phyloP scores from a whole-genome alignment of 2,888 invertebrate genomes.

The Aphodius granarius region DNA sequence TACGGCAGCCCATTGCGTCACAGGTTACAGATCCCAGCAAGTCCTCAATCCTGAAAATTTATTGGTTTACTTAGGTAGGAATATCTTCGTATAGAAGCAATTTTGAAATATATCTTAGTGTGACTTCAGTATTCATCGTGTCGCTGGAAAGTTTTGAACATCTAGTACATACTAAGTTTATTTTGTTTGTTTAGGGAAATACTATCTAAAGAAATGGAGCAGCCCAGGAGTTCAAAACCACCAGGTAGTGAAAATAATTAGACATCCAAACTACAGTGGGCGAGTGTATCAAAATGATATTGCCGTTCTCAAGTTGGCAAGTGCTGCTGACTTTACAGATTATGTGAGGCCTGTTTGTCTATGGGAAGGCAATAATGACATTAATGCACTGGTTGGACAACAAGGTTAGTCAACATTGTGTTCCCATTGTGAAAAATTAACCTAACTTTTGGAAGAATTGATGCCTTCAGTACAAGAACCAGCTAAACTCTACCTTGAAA shows the following conservation, averaged over 20 bases:
- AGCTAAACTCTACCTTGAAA: not conserved
- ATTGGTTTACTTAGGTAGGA: slow-evolving; percentile 48
- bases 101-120: too few relatives aligned
- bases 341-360: slow-evolving; percentile 50
- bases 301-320: slow-evolving; percentile 44
- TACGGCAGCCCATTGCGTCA: slow-evolving; percentile 51
- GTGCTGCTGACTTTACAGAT: slow-evolving; percentile 44
- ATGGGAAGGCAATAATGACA: slow-evolving; percentile 41
- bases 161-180: not conserved
- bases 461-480: not conserved
- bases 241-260: slow-evolving; percentile 43
- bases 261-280: slow-evolving; percentile 47
- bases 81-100: too few relatives aligned
- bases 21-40: slow-evolving; percentile 40
- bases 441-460: too few relatives aligned
- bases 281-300: slow-evolving; percentile 46
- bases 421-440: not conserved
- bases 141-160: too few relatives aligned
- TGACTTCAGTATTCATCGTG: too few relatives aligned
- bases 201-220: slow-evolving; percentile 48
- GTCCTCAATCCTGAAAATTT: slow-evolving; percentile 46
- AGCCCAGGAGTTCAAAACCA: slow-evolving; percentile 49
- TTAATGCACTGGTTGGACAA: slow-evolving; percentile 39
- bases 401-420: slow-evolving; percentile 35
- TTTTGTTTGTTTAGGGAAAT: slow-evolving; percentile 44